phyloP scores from a whole-genome alignment of 2,113 vertebrate species.

The Ploceus nigricollis region DNA sequence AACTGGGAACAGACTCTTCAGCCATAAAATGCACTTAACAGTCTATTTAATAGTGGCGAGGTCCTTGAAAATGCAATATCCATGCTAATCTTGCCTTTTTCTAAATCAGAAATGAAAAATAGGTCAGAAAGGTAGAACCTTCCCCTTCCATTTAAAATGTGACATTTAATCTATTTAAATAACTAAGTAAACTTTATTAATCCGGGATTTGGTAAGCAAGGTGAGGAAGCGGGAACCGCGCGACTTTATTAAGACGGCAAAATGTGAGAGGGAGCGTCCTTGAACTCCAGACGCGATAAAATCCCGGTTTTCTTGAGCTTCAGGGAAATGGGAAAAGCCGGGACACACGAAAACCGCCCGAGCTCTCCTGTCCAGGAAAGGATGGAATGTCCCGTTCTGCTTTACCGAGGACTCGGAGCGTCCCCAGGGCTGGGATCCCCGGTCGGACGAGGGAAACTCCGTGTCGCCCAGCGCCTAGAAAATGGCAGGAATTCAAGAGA shows the following conservation, averaged over 20 bases:
- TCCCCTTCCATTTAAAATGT: conserved; percentile 59
- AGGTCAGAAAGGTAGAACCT: conserved; percentile 67
- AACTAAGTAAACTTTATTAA: conserved; percentile 74
- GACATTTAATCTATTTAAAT: conserved; percentile 74
- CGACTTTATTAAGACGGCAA: conserved; percentile 14
- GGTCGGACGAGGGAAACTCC: neutral
- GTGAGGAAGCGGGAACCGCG: neutral
- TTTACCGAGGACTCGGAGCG: neutral
- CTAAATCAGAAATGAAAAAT: conserved; percentile 78
- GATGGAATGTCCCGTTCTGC: neutral
- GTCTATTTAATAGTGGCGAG: conserved; percentile 80
- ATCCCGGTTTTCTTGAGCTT: neutral
- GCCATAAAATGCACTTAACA: conserved; percentile 84
- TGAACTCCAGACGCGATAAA: neutral
- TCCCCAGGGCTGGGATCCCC: neutral
- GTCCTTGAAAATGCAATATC: conserved; percentile 80
- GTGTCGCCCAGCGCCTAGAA: neutral
- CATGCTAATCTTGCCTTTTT: conserved; percentile 79
- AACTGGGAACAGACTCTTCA: conserved; percentile 74
- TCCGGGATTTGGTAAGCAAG: conserved; percentile 53
- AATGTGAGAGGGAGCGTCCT: neutral
- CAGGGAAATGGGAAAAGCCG: neutral
- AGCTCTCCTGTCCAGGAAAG: neutral
- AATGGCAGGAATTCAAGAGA: neutral
- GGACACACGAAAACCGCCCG: neutral